Conservation (phyloP, 30 jellyfish, hydroid and myxozoan species). For the Hydractinia echinata region DNA sequence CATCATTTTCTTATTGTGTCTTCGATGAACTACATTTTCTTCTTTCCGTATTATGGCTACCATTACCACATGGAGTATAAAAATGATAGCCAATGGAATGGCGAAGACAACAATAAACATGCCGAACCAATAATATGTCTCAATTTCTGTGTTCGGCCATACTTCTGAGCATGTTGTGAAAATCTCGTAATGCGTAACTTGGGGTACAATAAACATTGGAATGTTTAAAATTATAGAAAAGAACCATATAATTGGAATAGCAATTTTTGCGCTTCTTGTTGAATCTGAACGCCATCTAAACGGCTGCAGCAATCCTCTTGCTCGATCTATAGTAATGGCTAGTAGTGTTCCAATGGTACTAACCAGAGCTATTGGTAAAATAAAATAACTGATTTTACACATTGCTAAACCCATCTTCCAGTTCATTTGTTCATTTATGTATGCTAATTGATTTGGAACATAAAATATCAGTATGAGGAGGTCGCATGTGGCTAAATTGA, state of each 20-base stretch:
- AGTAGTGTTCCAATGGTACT: constrained; percentile 52
- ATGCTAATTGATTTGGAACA: constrained; percentile 52
- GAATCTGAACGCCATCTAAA: constrained; percentile 55
- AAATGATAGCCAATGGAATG: not conserved
- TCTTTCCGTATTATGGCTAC: constrained; percentile 7
- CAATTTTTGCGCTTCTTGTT: constrained; percentile 14
- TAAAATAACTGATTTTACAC: constrained; percentile 47
- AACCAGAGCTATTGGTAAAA: constrained; percentile 43
- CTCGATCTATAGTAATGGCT: constrained; percentile 60
- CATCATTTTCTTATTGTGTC: constrained; percentile 57
- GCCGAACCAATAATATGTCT: not conserved
- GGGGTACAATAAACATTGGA: constrained; percentile 53
- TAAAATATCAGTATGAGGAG: constrained; percentile 39
- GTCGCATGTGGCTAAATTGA: constrained; percentile 57
- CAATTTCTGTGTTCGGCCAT: constrained; percentile 3
- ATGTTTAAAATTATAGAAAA: constrained; percentile 31
- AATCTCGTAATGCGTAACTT: constrained; percentile 24
- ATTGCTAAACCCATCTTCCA: constrained; percentile 64
- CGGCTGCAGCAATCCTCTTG: constrained; percentile 54
- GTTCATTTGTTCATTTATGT: constrained; percentile 26
- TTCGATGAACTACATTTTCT: not conserved
- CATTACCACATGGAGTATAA: constrained; percentile 8
- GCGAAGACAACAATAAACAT: constrained; percentile 1
- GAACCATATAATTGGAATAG: constrained; percentile 54
- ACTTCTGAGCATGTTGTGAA: not conserved